Percentiles rank a stretch among this genome's conserved stretches.
Evolutionary conservation across 2,888 invertebrate genomes (phyloP).

Genomic region (Cosmorhoe ocellata): DNA sequence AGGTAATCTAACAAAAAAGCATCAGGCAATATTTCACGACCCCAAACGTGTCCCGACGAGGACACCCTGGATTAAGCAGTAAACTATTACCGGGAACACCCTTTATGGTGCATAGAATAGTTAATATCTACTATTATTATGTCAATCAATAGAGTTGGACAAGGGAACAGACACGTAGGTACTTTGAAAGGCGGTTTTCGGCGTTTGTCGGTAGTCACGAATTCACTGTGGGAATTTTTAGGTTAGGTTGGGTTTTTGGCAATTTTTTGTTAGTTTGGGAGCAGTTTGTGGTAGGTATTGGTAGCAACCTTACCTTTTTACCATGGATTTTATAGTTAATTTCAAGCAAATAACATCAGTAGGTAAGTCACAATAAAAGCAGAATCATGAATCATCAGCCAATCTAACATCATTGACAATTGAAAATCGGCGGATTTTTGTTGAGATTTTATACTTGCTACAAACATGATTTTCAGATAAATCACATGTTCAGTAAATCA

Average conservation of each 20-base stretch:
- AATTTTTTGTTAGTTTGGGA: neutral
- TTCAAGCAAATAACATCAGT: too few relatives aligned
- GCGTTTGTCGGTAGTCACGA: constrained; percentile 45
- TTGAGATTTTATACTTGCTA: too few relatives aligned
- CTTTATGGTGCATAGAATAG: constrained; percentile 14
- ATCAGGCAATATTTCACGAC: constrained; percentile 28
- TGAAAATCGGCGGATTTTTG: too few relatives aligned
- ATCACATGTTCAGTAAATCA: too few relatives aligned
- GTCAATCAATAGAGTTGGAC: constrained; percentile 16
- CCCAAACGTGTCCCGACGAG: constrained; percentile 28
- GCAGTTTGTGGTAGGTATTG: too few relatives aligned
- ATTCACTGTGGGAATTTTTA: too few relatives aligned
- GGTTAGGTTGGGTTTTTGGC: neutral
- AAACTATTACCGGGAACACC: constrained; percentile 30
- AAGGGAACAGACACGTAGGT: constrained; percentile 40
- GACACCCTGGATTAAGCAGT: constrained; percentile 28
- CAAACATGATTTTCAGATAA: too few relatives aligned
- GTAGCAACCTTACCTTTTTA: too few relatives aligned
- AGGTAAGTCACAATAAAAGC: too few relatives aligned
- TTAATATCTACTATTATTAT: constrained; percentile 8
- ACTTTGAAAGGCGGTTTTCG: constrained; percentile 27
- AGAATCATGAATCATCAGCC: too few relatives aligned
- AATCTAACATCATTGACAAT: too few relatives aligned
- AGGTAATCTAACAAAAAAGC: constrained; percentile 19
- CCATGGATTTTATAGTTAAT: too few relatives aligned